Evolutionary conservation across 2,113 vertebrate genomes (phyloP).

Genomic region (rat (Rattus norvegicus)): GRCr8 NC_086033.1:62078501-62079000

Average conservation of each 20-base stretch:
- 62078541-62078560: not conserved
- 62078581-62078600: not conserved
- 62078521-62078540: not conserved
- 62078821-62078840: not conserved
- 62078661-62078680: not conserved
- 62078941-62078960: not conserved
- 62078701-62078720: not conserved
- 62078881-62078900: not conserved
- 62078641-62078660: not conserved
- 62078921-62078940: not conserved
- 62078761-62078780: not conserved
- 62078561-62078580: not conserved
- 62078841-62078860: not conserved
- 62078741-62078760: not conserved
- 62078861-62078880: not conserved
- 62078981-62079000: not conserved
- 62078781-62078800: not conserved
- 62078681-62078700: not conserved
- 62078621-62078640: not conserved
- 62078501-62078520: not conserved
- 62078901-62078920: not conserved
- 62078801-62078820: not conserved
- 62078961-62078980: not conserved
- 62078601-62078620: not conserved
- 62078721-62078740: not conserved